A percentile compares a stretch with the other conserved stretches of the same genome.
phyloP scores from a whole-genome alignment of 2,113 vertebrate species.

The Zingel zingel region DNA sequence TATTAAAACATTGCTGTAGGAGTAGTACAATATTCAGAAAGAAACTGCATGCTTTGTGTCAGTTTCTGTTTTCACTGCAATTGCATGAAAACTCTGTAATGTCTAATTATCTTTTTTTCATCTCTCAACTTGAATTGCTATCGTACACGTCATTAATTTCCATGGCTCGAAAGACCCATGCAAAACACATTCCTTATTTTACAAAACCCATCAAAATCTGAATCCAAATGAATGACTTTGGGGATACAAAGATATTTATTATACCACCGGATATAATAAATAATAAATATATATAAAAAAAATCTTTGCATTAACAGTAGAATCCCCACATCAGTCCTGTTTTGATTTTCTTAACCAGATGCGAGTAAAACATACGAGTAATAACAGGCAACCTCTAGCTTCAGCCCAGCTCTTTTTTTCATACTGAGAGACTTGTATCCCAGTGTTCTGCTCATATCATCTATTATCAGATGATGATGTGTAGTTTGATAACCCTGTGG shows the following conservation, averaged over 20 bases:
- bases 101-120: background rate
- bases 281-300: no score
- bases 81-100: constrained; percentile 1
- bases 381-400: background rate
- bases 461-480: constrained; percentile 16
- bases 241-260: constrained; percentile 7
- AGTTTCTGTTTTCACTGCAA: background rate
- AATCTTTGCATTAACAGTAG: no score
- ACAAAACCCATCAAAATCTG: background rate
- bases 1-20: constrained; percentile 10
- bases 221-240: background rate
- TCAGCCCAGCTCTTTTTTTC: background rate
- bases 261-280: no score
- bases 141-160: background rate
- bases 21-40: constrained; percentile 9
- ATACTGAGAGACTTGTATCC: background rate
- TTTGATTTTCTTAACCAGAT: constrained; percentile 21
- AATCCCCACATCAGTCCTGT: no score
- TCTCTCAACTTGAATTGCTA: background rate
- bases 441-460: background rate
- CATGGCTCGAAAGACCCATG: background rate
- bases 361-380: constrained; percentile 1
- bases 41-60: background rate
- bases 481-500: constrained; percentile 21
- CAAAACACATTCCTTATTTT: background rate